Conservation (phyloP, 1,140 invertebrate genomes). For the Pseudomyrmex concolor region DNA sequence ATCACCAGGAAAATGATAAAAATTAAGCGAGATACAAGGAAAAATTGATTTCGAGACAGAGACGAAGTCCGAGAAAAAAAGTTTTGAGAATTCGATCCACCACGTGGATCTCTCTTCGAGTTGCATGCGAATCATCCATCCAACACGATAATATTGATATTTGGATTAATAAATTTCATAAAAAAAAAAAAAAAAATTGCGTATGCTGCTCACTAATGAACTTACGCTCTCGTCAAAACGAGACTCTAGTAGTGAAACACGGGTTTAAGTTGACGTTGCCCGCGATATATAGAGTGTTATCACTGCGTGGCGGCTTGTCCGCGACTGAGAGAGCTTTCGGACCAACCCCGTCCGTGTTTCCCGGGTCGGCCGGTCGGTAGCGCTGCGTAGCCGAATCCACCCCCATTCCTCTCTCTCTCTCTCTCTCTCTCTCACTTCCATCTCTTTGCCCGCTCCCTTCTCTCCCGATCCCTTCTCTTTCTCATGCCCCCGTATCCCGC, state of each 20-base stretch:
- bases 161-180: not conserved
- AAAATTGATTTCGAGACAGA: not conserved
- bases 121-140: not conserved
- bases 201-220: slow-evolving; percentile 5
- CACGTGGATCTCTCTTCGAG: slow-evolving; percentile 23
- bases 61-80: no score
- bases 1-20: not conserved
- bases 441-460: not conserved
- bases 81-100: slow-evolving; percentile 8
- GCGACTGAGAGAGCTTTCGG: slow-evolving; percentile 75
- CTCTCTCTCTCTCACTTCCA: slow-evolving; percentile 26
- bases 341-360: slow-evolving; percentile 78
- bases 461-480: not conserved
- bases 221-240: not conserved
- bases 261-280: slow-evolving; percentile 17
- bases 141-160: not conserved
- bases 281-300: slow-evolving; percentile 67
- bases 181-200: not conserved
- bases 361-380: slow-evolving; percentile 73
- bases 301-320: slow-evolving; percentile 76
- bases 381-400: slow-evolving; percentile 68
- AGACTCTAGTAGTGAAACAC: slow-evolving; percentile 22
- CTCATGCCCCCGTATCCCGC: slow-evolving; percentile 34
- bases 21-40: not conserved
- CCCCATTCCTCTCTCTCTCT: slow-evolving; percentile 60